Evolutionary conservation across 2,888 invertebrate genomes (phyloP).

Genomic region (Apoda limacodes): DNA sequence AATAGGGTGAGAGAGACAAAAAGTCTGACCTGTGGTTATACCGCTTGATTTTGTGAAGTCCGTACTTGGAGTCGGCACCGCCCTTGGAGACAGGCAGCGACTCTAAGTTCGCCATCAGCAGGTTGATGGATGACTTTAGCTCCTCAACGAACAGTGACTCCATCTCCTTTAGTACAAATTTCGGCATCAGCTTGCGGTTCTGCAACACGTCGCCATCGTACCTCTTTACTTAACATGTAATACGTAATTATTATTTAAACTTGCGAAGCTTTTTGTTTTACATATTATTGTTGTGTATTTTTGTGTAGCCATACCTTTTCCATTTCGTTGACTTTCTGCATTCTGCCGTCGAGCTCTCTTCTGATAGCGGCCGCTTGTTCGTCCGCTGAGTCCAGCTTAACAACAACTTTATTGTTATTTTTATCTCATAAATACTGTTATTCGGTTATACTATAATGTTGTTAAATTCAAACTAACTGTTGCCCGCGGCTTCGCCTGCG

Average conservation of each 20-base stretch:
- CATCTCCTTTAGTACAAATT: constrained; percentile 99
- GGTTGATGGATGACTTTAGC: constrained; percentile 96
- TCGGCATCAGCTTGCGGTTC: constrained; percentile 98
- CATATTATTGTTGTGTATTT: too few species aligned
- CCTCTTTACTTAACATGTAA: too few species aligned
- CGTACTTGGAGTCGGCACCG: constrained; percentile 96
- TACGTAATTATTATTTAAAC: too few species aligned
- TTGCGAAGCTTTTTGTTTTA: too few species aligned
- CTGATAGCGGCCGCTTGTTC: constrained; percentile 99
- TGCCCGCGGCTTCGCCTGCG: too few species aligned
- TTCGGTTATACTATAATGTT: too few species aligned
- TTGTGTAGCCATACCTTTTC: constrained; percentile 80
- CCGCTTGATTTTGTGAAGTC: constrained; percentile 97
- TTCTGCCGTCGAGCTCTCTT: constrained; percentile 96
- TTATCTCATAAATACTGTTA: too few species aligned
- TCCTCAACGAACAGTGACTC: constrained; percentile 99
- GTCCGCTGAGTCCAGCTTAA: constrained; percentile 96
- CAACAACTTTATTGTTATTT: constrained; percentile 1
- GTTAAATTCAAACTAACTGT: too few species aligned
- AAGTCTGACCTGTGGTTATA: constrained; percentile 92
- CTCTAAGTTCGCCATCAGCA: constrained; percentile 98
- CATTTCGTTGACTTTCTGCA: constrained; percentile 97
- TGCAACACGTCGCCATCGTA: too few species aligned
- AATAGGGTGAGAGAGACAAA: constrained; percentile 13
- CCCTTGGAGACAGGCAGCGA: constrained; percentile 98